Conservation (phyloP, 2,888 invertebrate species). For the Hedya salicella region DNA sequence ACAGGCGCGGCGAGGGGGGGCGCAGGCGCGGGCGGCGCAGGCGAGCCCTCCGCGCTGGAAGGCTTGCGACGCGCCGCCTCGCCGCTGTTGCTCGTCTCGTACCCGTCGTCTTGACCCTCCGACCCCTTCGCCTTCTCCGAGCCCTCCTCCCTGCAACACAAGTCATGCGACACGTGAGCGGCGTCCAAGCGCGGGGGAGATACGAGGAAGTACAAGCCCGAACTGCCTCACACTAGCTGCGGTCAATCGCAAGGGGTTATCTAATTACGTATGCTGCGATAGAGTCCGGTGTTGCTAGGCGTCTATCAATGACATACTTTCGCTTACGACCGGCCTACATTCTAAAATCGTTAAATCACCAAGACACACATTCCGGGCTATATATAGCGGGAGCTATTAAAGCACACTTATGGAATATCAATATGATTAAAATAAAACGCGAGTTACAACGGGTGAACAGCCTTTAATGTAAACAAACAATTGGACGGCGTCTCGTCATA, state of each 20-base stretch:
- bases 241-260: neutral
- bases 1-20: constrained; percentile 60
- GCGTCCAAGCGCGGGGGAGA: too few relatives aligned
- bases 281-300: neutral
- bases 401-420: constrained; percentile 40
- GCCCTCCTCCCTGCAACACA: constrained; percentile 74
- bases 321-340: constrained; percentile 26
- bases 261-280: neutral
- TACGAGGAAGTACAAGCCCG: too few relatives aligned
- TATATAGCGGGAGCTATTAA: constrained; percentile 32
- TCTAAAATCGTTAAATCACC: constrained; percentile 24
- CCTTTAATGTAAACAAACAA: constrained; percentile 43
- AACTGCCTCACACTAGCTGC: too few relatives aligned
- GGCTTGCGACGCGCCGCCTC: constrained; percentile 80
- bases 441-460: constrained; percentile 32
- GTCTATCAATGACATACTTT: constrained; percentile 26
- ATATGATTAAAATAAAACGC: constrained; percentile 42
- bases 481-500: constrained; percentile 24
- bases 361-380: constrained; percentile 31
- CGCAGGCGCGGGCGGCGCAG: constrained; percentile 55
- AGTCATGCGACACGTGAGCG: constrained; percentile 12
- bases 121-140: constrained; percentile 83
- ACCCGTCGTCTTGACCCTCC: constrained; percentile 95
- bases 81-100: constrained; percentile 92
- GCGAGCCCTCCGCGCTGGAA: constrained; percentile 57